Conservation (phyloP, 2,888 invertebrate species). For the Schizotus pectinicornis region DNA sequence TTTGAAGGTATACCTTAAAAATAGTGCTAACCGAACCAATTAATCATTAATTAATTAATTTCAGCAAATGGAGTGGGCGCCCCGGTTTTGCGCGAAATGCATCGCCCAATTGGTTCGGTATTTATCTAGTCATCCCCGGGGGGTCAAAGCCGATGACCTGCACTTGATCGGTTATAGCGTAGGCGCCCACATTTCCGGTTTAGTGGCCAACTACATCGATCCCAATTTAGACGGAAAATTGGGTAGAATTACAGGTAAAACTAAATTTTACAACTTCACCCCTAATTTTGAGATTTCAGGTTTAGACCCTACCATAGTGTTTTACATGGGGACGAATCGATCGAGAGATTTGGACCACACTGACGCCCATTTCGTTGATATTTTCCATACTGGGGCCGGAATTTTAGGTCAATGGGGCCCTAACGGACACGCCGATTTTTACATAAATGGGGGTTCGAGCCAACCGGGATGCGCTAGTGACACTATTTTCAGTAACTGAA, state of each 20-base stretch:
- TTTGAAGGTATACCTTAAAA: constrained; percentile 60
- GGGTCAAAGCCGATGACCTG: constrained; percentile 74
- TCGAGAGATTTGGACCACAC: constrained; percentile 80
- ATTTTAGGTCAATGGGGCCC: constrained; percentile 90
- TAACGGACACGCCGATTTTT: constrained; percentile 87
- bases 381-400: constrained; percentile 85
- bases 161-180: constrained; percentile 88
- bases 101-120: constrained; percentile 83
- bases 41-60: constrained; percentile 13
- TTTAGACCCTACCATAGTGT: constrained; percentile 84
- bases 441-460: constrained; percentile 87
- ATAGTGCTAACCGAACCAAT: background rate
- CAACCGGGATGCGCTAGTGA: constrained; percentile 86
- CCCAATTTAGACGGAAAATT: constrained; percentile 78
- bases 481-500: constrained; percentile 77
- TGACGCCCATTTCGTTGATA: constrained; percentile 84
- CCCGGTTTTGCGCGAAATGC: constrained; percentile 66
- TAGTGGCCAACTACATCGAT: constrained; percentile 79
- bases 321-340: constrained; percentile 82
- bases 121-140: constrained; percentile 77
- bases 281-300: constrained; percentile 59
- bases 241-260: constrained; percentile 78
- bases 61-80: constrained; percentile 59
- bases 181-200: constrained; percentile 84
- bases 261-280: constrained; percentile 5